Base-by-base conservation (phyloP, 2,113 vertebrate genomes). In the Laticauda laticaudata region DNA sequence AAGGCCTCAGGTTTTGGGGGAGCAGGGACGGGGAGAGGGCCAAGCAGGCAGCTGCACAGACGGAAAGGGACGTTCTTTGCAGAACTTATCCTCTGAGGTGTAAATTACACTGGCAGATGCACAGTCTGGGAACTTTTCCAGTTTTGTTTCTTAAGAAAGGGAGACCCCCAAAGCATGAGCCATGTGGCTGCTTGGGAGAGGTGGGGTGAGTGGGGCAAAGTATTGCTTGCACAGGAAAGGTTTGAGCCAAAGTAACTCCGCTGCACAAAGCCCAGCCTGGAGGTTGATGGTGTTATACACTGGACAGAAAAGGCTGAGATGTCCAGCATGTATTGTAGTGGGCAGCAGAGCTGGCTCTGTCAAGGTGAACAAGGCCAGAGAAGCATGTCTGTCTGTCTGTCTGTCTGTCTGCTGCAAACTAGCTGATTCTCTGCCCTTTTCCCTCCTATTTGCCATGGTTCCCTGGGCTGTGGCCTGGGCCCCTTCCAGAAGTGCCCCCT, bases 21-120 rank as follows among this genome's bases (percentile, higher is more conserved):
- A 15, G 2, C 4, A 45, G 55, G 26, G 1, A 14, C 1, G 20
- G 20, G 93, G 96, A 91, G 94, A 8, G 0, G 61, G 91, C 21
- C 93, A 94, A 94, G 94, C 93, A 95, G 91, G 94, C 94, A 94
- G 69, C 94, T 94, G 96, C 95, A 97, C 96, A 96, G 96, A 97
- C 96, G 96, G 96, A 96, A 97, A 94, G 95, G 95, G 23, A 43
- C 64, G 20, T 53, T 26, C 95, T 96, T 96, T 96, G 94, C 96
- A 97, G 94, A 95, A 95, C 95, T 96, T 94, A 94, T 96, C 95
- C 95, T 96, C 91, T 14, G 26, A 91, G 96, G 96, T 96, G 96
- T 96, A 96, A 96, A 97, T 96, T 96, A 96, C 94, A 96, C 93
- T 0, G 95, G 95, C 96, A 97, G 96, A 96, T 96, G 96, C 94